Conservation (phyloP, 2,113 vertebrate species). For the Mus spicilegus region DNA sequence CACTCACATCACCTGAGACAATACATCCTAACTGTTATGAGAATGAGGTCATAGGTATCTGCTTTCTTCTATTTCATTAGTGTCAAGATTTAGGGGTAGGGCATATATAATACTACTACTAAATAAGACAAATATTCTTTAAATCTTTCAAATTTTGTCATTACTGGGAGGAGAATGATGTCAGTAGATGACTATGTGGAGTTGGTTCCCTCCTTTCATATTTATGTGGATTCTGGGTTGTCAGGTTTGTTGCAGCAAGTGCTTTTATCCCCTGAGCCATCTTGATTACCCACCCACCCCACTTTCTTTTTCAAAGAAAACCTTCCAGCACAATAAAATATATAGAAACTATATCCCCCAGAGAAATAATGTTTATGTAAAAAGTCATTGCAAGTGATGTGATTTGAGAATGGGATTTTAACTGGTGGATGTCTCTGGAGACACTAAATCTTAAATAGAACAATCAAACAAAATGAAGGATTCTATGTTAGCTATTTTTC, state of each 20-base stretch:
- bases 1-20: background rate
- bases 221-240: background rate
- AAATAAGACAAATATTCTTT: background rate
- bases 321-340: background rate
- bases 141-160: background rate
- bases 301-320: background rate
- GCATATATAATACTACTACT: background rate
- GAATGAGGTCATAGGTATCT: background rate
- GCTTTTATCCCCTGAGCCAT: too few species aligned
- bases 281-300: too few species aligned
- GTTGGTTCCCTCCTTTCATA: background rate
- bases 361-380: background rate
- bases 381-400: conserved; percentile 24
- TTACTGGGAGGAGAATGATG: too few species aligned
- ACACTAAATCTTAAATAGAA: background rate
- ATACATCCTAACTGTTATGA: background rate
- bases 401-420: background rate
- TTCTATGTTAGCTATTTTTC: background rate
- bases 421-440: background rate
- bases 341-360: background rate
- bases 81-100: background rate
- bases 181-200: background rate
- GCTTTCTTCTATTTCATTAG: background rate
- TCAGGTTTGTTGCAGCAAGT: background rate
- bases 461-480: background rate